Percentiles rank a stretch among this genome's conserved stretches.
These are phyloP conservation scores for Drosophila hydei DNA, from an alignment of 1,140 invertebrate genomes.

Conservation along the genomic window DNA sequence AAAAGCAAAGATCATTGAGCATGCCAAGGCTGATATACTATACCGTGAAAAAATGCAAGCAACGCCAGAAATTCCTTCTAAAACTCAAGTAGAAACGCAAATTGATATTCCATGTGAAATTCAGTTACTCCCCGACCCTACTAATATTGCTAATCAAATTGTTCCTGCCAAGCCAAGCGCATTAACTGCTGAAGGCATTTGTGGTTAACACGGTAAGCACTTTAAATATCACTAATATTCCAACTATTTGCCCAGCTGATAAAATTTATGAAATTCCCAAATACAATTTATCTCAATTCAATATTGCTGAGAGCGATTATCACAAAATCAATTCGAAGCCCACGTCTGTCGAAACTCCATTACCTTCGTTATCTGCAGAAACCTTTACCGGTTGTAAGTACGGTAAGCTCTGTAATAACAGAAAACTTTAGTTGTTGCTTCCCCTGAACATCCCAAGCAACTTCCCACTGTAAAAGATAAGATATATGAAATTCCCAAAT, in stretches of 20 bases:
- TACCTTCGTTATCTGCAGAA: neutral
- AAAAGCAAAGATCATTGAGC: constrained; percentile 48
- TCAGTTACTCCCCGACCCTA: constrained; percentile 48
- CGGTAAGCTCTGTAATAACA: constrained; percentile 33
- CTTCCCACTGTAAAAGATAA: constrained; percentile 27
- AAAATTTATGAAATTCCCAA: constrained; percentile 75
- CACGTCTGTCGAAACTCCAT: constrained; percentile 7
- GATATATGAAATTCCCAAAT: constrained; percentile 68
- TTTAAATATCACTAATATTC: constrained; percentile 69
- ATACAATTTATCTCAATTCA: constrained; percentile 62
- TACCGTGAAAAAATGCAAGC: constrained; percentile 36
- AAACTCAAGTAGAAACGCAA: constrained; percentile 63
- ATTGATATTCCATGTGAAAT: constrained; percentile 57
- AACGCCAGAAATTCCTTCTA: constrained; percentile 31
- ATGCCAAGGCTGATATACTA: constrained; percentile 44
- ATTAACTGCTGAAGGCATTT: constrained; percentile 78
- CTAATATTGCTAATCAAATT: constrained; percentile 71
- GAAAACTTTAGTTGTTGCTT: constrained; percentile 1
- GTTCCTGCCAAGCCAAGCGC: constrained; percentile 67
- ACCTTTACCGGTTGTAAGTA: constrained; percentile 39
- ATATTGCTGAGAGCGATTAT: constrained; percentile 70
- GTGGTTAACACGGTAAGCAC: constrained; percentile 81
- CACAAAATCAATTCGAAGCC: constrained; percentile 64
- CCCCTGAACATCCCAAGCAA: constrained; percentile 2
- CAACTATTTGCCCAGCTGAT: constrained; percentile 47